phyloP scores from a whole-genome alignment of 2,113 vertebrate genomes.

The Melierax canorus region DNA sequence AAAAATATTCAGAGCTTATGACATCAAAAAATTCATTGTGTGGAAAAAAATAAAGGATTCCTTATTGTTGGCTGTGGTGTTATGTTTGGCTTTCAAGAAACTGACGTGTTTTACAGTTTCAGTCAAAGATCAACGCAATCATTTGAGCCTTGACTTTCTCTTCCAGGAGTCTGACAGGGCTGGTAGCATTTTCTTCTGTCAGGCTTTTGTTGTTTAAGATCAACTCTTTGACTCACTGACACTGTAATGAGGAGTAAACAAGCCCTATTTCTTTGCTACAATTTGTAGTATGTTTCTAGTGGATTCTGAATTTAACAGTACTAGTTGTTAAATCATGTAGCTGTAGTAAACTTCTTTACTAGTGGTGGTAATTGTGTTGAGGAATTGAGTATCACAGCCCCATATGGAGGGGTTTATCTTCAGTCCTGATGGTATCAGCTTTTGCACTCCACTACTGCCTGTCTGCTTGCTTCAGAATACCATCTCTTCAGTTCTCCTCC shows the following conservation, averaged over 20 bases:
- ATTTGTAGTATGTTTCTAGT: constrained; percentile 27
- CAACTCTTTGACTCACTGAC: constrained; percentile 25
- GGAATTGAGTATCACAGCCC: not conserved
- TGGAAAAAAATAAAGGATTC: not conserved
- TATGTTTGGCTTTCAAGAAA: constrained; percentile 50
- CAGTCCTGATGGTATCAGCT: not conserved
- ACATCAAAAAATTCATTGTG: not conserved
- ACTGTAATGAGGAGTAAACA: constrained; percentile 44
- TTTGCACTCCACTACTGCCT: not conserved
- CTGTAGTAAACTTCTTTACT: not conserved
- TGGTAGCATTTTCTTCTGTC: not conserved
- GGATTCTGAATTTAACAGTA: not conserved
- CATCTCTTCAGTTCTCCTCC: not conserved
- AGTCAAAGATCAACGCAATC: constrained; percentile 38
- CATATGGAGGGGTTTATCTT: not conserved
- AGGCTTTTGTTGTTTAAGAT: constrained; percentile 52
- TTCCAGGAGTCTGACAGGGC: constrained; percentile 24
- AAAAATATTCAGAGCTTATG: not conserved
- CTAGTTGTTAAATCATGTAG: not conserved
- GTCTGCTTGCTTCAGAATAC: not conserved
- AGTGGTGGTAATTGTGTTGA: not conserved
- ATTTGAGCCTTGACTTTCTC: constrained; percentile 47
- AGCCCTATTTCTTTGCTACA: not conserved
- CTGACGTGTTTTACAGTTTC: constrained; percentile 23
- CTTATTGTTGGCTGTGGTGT: not conserved